These are phyloP conservation scores for Micromys minutus DNA, from an alignment of 2,113 vertebrate genomes.

Conservation along the genomic window DNA sequence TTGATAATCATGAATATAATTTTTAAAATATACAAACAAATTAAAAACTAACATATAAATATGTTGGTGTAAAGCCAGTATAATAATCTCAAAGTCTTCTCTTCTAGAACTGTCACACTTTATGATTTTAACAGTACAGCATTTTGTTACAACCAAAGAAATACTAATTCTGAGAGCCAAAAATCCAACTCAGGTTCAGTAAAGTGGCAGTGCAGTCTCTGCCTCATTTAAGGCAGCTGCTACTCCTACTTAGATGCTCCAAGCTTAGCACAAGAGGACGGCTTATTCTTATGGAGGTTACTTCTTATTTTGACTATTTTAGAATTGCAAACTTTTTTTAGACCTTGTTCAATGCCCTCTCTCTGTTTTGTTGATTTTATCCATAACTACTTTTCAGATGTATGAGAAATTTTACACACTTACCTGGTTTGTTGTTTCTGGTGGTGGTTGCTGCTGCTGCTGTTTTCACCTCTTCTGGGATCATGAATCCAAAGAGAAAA, in stretches of 20 bases:
- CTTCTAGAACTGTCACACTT: not conserved
- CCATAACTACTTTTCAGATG: not conserved
- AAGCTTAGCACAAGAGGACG: not conserved
- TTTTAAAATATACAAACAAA: not conserved
- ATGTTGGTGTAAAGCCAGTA: not conserved
- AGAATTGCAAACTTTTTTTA: not conserved
- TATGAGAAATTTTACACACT: not conserved
- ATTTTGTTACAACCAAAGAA: not conserved
- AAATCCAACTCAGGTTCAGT: not conserved
- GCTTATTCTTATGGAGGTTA: fast-evolving
- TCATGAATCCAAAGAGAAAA: not conserved
- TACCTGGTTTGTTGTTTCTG: not conserved
- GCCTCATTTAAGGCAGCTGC: not conserved
- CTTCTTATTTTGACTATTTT: not conserved
- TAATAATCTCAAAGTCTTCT: not conserved
- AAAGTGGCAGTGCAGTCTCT: not conserved
- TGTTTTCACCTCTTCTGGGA: not conserved
- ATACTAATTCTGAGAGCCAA: not conserved
- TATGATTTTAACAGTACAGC: not conserved
- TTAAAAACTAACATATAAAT: not conserved
- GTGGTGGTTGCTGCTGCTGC: too few relatives aligned
- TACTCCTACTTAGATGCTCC: not conserved
- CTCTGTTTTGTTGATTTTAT: not conserved
- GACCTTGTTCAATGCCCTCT: not conserved
- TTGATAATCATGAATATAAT: not conserved